phyloP scores from a whole-genome alignment of 2,113 vertebrate genomes.

The Triplophysa dalaica region DNA sequence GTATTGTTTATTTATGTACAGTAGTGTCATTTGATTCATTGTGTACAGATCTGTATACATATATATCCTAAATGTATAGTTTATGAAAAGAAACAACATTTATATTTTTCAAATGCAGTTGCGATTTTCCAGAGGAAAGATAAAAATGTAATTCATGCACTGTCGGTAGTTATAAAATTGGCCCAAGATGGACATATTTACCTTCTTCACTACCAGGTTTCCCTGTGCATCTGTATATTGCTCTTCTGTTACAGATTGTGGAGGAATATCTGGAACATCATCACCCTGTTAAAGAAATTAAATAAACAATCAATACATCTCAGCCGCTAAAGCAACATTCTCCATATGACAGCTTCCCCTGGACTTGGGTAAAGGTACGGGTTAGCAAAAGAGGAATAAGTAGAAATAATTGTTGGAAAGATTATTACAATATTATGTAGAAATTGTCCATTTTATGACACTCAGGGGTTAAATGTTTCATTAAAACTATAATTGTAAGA shows the following conservation, averaged over 20 bases:
- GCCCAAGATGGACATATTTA: slow-evolving; percentile 56
- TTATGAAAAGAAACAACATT: too few relatives aligned
- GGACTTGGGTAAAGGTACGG: slow-evolving; percentile 2
- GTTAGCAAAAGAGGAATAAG: slow-evolving; percentile 10
- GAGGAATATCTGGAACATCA: slow-evolving; percentile 81
- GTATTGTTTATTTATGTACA: background rate
- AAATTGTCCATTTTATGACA: slow-evolving; percentile 21
- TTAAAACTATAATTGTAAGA: background rate
- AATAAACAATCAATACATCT: background rate
- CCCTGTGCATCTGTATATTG: slow-evolving; percentile 85
- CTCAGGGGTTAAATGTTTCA: background rate
- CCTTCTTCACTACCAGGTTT: slow-evolving; percentile 86
- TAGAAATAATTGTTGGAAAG: background rate
- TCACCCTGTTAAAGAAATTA: slow-evolving; percentile 74
- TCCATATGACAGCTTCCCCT: background rate
- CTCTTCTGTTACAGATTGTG: slow-evolving; percentile 84
- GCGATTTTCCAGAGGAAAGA: too few relatives aligned
- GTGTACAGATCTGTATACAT: background rate
- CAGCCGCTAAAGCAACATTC: background rate
- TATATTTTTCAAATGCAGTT: too few relatives aligned
- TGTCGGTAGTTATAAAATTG: too few relatives aligned
- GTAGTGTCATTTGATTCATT: background rate
- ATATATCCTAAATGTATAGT: background rate
- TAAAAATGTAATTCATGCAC: too few relatives aligned
- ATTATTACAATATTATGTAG: background rate